Percentiles rank a stretch among this genome's conserved stretches.
These are phyloP conservation scores for Thymelicus lineola DNA, from an alignment of 2,888 invertebrate species.

Conservation along the genomic window DNA sequence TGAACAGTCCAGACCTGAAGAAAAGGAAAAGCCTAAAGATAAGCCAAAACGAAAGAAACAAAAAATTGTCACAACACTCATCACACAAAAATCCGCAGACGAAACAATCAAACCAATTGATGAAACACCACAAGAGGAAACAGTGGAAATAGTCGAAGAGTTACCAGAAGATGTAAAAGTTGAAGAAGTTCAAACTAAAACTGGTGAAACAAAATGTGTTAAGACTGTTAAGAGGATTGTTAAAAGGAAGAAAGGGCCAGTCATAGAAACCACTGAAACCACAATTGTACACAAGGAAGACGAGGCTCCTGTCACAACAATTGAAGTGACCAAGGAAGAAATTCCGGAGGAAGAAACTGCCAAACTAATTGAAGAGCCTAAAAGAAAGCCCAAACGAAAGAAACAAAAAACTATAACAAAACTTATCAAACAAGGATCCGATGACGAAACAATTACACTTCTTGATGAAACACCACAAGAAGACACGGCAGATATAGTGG, in stretches of 20 bases:
- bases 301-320: constrained; percentile 50
- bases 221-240: constrained; percentile 56
- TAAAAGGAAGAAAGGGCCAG: constrained; percentile 52
- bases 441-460: constrained; percentile 42
- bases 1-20: constrained; percentile 45
- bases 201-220: constrained; percentile 54
- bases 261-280: neutral
- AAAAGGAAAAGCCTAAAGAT: constrained; percentile 37
- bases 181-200: constrained; percentile 55
- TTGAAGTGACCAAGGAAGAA: constrained; percentile 43
- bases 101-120: constrained; percentile 47
- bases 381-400: constrained; percentile 51
- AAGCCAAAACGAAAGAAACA: constrained; percentile 43
- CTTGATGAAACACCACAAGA: constrained; percentile 38
- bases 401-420: constrained; percentile 53
- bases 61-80: constrained; percentile 46
- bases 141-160: constrained; percentile 42
- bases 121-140: constrained; percentile 41
- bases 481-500: constrained; percentile 51
- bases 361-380: constrained; percentile 24
- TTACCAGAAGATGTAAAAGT: constrained; percentile 50
- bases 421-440: constrained; percentile 42
- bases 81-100: constrained; percentile 51
- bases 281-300: constrained; percentile 31
- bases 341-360: neutral